Base-by-base conservation (phyloP, 2,797 vertebrate genomes). In the Denticeps clupeoides region DNA sequence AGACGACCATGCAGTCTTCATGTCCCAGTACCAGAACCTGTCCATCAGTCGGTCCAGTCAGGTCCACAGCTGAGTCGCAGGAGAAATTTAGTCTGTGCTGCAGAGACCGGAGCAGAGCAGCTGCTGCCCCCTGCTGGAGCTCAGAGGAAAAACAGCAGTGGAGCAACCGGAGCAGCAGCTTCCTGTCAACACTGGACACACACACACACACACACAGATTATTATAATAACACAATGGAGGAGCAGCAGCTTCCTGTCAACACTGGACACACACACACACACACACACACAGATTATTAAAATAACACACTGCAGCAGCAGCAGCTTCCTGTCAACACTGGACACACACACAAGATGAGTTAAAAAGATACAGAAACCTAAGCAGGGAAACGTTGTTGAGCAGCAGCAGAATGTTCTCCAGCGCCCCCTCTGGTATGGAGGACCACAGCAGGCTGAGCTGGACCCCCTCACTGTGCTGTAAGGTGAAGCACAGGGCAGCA, bases 191-290 rank as follows among this genome's bases (percentile, higher is more conserved):
- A n/a, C n/a, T n/a, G n/a, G n/a, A n/a, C n/a, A n/a, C n/a, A n/a
- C n/a, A n/a, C n/a, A n/a, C n/a, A n/a, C n/a, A n/a, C n/a, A n/a
- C n/a, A n/a, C n/a, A n/a, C n/a, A n/a, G n/a, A n/a, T n/a, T n/a
- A n/a, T n/a, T n/a, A 32, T 54, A 18, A 49, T 55, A 43, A 25
- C 64, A 64, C 57, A 56, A 49, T 56, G 60, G 43, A 75, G 25
- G 1, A 69, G 56, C 53, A 73, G 45, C 45, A 61, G 52, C 0
- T 33, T 38, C 50, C 65, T 74, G 65, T 73, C 71, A 47, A 61
- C 49, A 51, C 65, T 68, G 35, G 4, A 50, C 11, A 16, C 35
- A 44, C 9, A 54, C 3, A 55, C 2, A 50, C 3, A 8, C 3
- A 26, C 26, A 27, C 5, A 2, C 8, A 33, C 4, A 11, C 26